Percentiles rank a stretch among this genome's conserved stretches.
phyloP scores from a whole-genome alignment of 2,113 vertebrate species.

The Enhydra lutris region DNA sequence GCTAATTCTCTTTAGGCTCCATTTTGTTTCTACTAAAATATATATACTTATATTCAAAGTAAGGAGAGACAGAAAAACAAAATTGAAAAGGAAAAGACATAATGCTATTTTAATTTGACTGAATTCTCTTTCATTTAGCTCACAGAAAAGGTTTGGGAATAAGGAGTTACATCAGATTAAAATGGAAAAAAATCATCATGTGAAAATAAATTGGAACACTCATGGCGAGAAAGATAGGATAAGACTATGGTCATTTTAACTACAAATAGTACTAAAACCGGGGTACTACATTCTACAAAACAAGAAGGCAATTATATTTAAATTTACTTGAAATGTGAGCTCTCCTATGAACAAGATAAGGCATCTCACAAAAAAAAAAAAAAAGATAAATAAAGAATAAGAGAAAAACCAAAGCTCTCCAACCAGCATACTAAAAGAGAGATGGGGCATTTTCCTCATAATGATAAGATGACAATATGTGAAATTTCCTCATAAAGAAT shows the following conservation, averaged over 20 bases:
- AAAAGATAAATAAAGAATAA: background rate
- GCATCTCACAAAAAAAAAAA: background rate
- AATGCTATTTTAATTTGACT: background rate
- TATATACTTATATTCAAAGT: background rate
- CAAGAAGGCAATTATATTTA: background rate
- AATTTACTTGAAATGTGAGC: slow-evolving; percentile 9
- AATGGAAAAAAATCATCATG: background rate
- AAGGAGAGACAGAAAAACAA: background rate
- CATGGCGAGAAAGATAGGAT: background rate
- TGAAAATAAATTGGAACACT: background rate
- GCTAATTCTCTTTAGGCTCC: background rate
- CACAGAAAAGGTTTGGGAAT: background rate
- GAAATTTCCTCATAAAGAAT: background rate
- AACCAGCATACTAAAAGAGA: background rate
- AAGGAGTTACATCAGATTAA: background rate
- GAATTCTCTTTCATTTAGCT: background rate
- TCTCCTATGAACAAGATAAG: background rate
- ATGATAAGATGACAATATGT: background rate
- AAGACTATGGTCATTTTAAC: background rate
- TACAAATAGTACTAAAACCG: background rate
- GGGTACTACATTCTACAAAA: background rate
- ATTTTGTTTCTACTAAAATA: background rate
- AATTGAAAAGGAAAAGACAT: background rate
- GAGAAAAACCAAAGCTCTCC: background rate
- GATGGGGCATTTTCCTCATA: background rate